These are phyloP conservation scores for Benthochromis sp. DNA, from an alignment of 2,113 vertebrate species.

Conservation along the genomic window DNA sequence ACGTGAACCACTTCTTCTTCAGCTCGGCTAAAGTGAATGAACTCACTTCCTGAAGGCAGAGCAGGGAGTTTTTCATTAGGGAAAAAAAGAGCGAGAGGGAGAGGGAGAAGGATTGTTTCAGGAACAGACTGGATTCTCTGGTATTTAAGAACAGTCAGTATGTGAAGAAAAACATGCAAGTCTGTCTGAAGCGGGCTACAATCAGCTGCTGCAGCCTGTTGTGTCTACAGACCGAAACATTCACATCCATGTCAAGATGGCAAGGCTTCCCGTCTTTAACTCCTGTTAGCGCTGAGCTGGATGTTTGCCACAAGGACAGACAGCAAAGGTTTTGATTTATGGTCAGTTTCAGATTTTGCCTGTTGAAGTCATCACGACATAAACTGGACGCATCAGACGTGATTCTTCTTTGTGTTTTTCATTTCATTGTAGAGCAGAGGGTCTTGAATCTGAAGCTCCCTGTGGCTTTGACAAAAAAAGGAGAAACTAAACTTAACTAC, in stretches of 20 bases:
- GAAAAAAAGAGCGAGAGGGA: background rate
- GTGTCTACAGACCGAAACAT: background rate
- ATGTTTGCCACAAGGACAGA: background rate
- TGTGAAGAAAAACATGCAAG: background rate
- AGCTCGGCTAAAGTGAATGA: background rate
- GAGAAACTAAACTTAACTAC: background rate
- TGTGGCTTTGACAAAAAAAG: background rate
- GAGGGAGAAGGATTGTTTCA: background rate
- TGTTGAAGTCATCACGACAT: background rate
- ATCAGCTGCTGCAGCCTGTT: background rate
- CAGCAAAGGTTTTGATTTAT: background rate
- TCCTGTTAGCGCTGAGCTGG: background rate
- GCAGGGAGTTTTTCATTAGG: background rate
- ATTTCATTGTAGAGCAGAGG: background rate
- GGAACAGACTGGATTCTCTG: background rate
- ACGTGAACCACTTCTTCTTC: background rate
- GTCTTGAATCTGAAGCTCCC: background rate
- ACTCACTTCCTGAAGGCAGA: slow-evolving; percentile 13
- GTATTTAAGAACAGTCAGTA: background rate
- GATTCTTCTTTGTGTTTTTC: background rate
- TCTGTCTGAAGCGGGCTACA: background rate
- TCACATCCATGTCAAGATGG: background rate
- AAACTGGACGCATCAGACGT: background rate
- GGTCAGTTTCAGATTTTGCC: background rate
- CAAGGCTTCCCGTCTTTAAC: background rate